Base-by-base conservation (phyloP, 92 coral and sea anemone species). In the Phenganax marumi region DNA sequence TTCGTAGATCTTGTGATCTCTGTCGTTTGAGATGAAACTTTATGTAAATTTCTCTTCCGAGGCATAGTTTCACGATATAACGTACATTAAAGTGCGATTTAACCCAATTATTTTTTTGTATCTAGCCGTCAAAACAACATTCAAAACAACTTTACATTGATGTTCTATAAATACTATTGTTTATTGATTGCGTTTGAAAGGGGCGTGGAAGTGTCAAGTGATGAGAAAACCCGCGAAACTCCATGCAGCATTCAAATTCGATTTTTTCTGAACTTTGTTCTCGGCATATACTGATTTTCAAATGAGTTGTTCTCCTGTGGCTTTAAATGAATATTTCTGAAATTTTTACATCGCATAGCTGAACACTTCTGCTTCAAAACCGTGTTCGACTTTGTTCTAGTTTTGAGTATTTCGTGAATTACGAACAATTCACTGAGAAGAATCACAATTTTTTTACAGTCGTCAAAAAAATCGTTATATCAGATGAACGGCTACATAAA, bases 11-110 rank as follows among this genome's bases (percentile, higher is more conserved):
- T 17, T 56, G 63, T 56, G 63, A 56, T 56, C n/a, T 56, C 63
- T 56, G 12, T 21, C 63, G 65, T 58, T 58, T 58, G 65, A 58
- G 21, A 58, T 62, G 68, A 62, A 62, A 62, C 68, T 62, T 62
- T 62, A 62, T 62, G 3, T 23, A 62, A 62, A 62, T 62, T 62
- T 62, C 68, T 62, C 68, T 62, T 62, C 68, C 68, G 68, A 23
- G 33, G 68, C 68, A 62, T 62, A 23, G 68, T 62, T 23, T 25
- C 7, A 18, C 43, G 33, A 62, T 62, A 62, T 62, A 62, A 18
- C 14, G 33, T 60, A 60, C 63, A 57, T 12, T 17, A 57, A 57
- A 57, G 63, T 8, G 6, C 63, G 19, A 57, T 17, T 57, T 57
- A 8, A n/a, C n/a, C n/a, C n/a, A n/a, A n/a, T n/a, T n/a, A n/a